Evolutionary conservation across 2,888 invertebrate genomes (phyloP).

Genomic region (Eupithecia abbreviata): DNA sequence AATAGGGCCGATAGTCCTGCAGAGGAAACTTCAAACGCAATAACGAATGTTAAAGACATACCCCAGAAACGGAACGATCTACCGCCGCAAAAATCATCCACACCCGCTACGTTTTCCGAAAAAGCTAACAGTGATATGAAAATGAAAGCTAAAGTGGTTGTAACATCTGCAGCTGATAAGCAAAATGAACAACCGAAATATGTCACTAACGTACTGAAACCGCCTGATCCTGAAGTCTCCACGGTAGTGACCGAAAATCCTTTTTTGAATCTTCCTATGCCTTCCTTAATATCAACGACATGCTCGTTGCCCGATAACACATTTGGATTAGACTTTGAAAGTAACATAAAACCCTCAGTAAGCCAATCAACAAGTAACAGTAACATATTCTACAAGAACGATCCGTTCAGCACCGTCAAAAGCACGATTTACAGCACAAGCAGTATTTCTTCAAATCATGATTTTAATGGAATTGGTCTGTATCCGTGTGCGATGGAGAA

Average conservation of each 20-base stretch:
- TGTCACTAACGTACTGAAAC: slow-evolving; percentile 55
- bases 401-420: slow-evolving; percentile 72
- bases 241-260: slow-evolving; percentile 66
- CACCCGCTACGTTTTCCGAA: slow-evolving; percentile 56
- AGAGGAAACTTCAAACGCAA: slow-evolving; percentile 63
- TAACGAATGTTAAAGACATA: slow-evolving; percentile 54
- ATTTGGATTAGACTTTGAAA: slow-evolving; percentile 75
- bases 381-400: slow-evolving; percentile 76
- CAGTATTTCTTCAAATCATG: slow-evolving; percentile 74
- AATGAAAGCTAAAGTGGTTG: slow-evolving; percentile 51
- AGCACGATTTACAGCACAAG: slow-evolving; percentile 78
- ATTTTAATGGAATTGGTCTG: slow-evolving; percentile 74
- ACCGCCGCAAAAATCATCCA: slow-evolving; percentile 43
- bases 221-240: slow-evolving; percentile 54
- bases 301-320: slow-evolving; percentile 64
- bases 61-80: slow-evolving; percentile 57
- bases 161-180: slow-evolving; percentile 53
- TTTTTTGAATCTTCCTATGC: slow-evolving; percentile 71
- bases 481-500: slow-evolving; percentile 81
- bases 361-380: slow-evolving; percentile 63
- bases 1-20: slow-evolving; percentile 80
- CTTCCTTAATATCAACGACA: slow-evolving; percentile 68
- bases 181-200: slow-evolving; percentile 60
- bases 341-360: slow-evolving; percentile 65
- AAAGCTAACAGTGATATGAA: slow-evolving; percentile 56